Conservation (phyloP, 2,113 vertebrate species). For the Cryptoleucopteryx plumbea region DNA sequence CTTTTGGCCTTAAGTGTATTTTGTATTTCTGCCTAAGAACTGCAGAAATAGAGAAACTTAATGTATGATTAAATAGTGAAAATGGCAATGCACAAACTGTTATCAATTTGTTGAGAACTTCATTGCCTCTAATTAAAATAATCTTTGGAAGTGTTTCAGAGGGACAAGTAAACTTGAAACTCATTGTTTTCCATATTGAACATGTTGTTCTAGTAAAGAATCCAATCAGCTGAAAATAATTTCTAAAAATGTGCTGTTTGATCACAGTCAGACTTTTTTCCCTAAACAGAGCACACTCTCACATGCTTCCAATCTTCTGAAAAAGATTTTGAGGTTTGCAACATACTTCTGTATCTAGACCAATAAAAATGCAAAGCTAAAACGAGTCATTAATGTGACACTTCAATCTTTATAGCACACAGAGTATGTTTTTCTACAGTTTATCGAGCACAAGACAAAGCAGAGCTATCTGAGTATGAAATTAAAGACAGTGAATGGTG, state of each 20-base stretch:
- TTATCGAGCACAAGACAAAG: background rate
- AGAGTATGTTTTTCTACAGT: background rate
- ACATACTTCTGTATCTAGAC: background rate
- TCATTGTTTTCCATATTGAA: background rate
- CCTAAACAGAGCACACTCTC: background rate
- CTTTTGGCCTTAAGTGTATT: background rate
- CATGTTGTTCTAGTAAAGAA: background rate
- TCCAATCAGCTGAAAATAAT: background rate
- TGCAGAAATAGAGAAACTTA: background rate
- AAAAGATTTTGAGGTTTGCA: background rate
- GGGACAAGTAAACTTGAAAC: background rate
- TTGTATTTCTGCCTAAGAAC: background rate
- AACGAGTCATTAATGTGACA: background rate
- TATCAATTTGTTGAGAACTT: background rate
- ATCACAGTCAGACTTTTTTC: background rate
- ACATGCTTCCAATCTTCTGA: background rate
- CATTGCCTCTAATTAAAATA: background rate
- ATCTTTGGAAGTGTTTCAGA: background rate
- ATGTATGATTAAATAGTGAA: background rate
- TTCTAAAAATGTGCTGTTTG: background rate
- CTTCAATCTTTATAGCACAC: background rate
- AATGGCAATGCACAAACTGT: background rate
- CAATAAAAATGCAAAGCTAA: background rate
- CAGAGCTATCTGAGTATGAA: background rate
- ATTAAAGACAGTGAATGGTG: background rate